These are phyloP conservation scores for Hapalemur alaotrensis DNA, from an alignment of 2,797 vertebrate species.

Conservation along the genomic window DNA sequence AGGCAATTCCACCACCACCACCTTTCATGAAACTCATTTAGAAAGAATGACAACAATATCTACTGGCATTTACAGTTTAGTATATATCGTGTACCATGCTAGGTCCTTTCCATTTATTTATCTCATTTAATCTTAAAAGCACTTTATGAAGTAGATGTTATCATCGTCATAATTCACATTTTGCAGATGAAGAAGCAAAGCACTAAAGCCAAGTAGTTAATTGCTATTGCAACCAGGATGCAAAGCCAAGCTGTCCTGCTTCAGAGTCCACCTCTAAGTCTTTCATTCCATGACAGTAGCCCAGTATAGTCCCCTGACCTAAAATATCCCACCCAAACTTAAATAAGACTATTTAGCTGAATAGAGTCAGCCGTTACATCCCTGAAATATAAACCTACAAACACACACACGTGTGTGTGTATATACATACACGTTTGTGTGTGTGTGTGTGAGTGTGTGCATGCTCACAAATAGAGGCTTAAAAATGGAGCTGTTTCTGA, in stretches of 20 bases:
- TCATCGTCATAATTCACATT: neutral
- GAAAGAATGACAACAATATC: neutral
- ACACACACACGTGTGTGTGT: too few species aligned
- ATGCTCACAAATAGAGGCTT: neutral
- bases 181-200: neutral
- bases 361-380: neutral
- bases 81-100: neutral
- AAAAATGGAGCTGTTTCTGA: neutral
- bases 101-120: neutral
- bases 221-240: neutral
- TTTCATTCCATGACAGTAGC: neutral
- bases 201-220: neutral
- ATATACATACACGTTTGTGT: rapidly evolving
- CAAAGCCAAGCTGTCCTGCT: neutral
- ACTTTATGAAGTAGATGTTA: neutral
- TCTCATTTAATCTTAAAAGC: neutral
- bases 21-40: neutral
- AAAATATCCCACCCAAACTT: neutral
- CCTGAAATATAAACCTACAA: constrained; percentile 22
- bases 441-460: neutral
- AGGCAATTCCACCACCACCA: neutral
- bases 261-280: neutral
- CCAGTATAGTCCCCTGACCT: neutral
- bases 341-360: neutral
- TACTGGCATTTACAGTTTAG: neutral